These are phyloP conservation scores for Pogonus chalceus DNA, from an alignment of 1,140 invertebrate genomes.

Conservation along the genomic window DNA sequence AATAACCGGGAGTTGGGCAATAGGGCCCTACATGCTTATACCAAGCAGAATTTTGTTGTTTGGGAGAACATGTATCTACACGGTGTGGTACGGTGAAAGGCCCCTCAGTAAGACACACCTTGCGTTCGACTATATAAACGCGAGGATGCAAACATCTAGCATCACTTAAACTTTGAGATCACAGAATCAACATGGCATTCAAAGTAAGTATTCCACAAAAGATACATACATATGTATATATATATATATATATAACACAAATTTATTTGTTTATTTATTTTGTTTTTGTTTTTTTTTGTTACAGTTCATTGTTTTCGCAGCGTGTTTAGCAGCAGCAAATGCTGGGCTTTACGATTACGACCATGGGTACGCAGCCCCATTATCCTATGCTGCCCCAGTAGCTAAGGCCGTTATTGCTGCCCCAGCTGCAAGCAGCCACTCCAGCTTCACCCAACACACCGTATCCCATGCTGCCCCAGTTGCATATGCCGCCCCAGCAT, in stretches of 20 bases:
- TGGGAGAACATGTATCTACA: too few species aligned
- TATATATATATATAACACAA: too few species aligned
- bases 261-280: constrained; percentile 7
- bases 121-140: too few species aligned
- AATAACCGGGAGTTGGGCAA: too few species aligned
- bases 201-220: constrained; percentile 12
- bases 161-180: too few species aligned
- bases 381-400: constrained; percentile 7
- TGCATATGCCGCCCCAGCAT: constrained; percentile 16
- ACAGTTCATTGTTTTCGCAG: constrained; percentile 38
- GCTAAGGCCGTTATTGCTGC: constrained; percentile 12
- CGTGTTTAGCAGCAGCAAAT: constrained; percentile 35
- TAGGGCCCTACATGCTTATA: too few species aligned
- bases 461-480: constrained; percentile 7
- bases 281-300: constrained; percentile 16
- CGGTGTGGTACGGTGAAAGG: too few species aligned
- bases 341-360: constrained; percentile 28
- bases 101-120: too few species aligned
- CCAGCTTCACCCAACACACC: neutral
- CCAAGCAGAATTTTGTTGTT: too few species aligned
- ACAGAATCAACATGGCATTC: constrained; percentile 15
- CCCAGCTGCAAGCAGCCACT: neutral
- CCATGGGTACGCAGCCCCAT: constrained; percentile 7
- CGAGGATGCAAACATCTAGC: too few species aligned
- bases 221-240: neutral